Base-by-base conservation (phyloP, 2,797 vertebrate genomes). In the Paedocypris micromegethes region DNA sequence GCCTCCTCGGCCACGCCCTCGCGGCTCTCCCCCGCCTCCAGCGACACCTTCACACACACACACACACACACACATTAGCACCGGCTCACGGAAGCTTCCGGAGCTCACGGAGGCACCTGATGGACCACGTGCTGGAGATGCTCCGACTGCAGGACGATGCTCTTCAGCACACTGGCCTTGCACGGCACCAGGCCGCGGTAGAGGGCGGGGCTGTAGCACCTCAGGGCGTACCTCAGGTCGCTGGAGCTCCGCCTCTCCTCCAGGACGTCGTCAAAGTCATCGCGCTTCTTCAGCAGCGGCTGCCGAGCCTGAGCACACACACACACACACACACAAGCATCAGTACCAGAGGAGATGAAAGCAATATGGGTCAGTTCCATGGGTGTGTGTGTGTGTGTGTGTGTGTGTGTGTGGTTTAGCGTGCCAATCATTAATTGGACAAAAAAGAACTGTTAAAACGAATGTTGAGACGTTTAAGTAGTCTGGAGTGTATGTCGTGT, bases 201-300 rank as follows among this genome's bases (percentile, higher is more conserved):
- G 5, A 97, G 77, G 0, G 90, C 81, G 0, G 96, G 97, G 0
- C 89, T 88, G 66, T 92, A 98, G 73, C 94, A 96, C 75, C 84
- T 92, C 85, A 98, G 90, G 0, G 95, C 95, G 0, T 96, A 97
- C 81, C 91, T 86, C 77, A 98, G 68, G 84, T 98, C 97, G 39
- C 96, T 98, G 81, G 89, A 91, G 64, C 83, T 86, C 52, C 93
- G 87, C 64, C 96, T 91, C 77, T 98, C 97, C 79, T 97, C 95
- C 80, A 99, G 72, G 3, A 95, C 84, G 81, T 99, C 97, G 86
- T 98, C 96, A 81, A 98, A 94, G n/a, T 95, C 93, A 81, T 97
- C 94, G 79, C 94, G 88, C 47, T 96, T 98, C 85, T 92, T 95
- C 68, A 90, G 85, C 60, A 85, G 83, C 1, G 90, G 85, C 57